phyloP scores from a whole-genome alignment of 1,140 invertebrate species.

The Pollicipes pollicipes region DNA sequence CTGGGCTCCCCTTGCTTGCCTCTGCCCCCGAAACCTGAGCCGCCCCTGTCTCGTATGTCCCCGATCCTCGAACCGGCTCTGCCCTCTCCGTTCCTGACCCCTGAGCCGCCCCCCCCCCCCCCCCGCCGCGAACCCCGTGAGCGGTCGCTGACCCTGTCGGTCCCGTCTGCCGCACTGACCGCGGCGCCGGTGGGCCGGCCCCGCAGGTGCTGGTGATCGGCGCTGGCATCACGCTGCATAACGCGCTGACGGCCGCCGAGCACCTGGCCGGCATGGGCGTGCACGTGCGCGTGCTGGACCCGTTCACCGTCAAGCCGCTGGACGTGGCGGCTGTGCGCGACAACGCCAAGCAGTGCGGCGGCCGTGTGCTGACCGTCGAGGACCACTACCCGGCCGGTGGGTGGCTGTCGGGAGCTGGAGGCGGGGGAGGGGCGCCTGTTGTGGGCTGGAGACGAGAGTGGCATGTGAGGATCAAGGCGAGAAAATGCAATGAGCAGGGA shows the following conservation, averaged over 20 bases:
- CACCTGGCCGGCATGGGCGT: slow-evolving; percentile 48
- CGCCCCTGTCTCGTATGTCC: too few relatives aligned
- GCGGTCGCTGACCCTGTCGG: too few relatives aligned
- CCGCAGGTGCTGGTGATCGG: slow-evolving; percentile 58
- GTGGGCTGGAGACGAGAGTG: not conserved
- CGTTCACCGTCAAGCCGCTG: slow-evolving; percentile 89
- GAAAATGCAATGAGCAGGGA: not conserved
- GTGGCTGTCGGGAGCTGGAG: not conserved
- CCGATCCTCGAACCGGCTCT: too few relatives aligned
- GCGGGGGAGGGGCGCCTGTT: not conserved
- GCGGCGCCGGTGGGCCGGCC: too few relatives aligned
- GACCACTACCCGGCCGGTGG: slow-evolving; percentile 88
- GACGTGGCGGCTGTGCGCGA: slow-evolving; percentile 57
- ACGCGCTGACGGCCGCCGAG: slow-evolving; percentile 70
- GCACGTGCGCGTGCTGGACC: slow-evolving; percentile 66
- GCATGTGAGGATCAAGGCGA: not conserved
- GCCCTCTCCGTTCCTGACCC: too few relatives aligned
- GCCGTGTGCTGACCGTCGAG: slow-evolving; percentile 78
- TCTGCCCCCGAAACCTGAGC: too few relatives aligned
- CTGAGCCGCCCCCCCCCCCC: too few relatives aligned
- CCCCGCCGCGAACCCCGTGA: too few relatives aligned
- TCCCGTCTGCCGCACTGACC: too few relatives aligned
- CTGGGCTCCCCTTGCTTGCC: too few relatives aligned
- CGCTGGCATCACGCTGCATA: slow-evolving; percentile 79
- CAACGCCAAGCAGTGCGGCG: slow-evolving; percentile 60